Conservation (phyloP, 1,140 invertebrate species). For the Idris sp. region DNA sequence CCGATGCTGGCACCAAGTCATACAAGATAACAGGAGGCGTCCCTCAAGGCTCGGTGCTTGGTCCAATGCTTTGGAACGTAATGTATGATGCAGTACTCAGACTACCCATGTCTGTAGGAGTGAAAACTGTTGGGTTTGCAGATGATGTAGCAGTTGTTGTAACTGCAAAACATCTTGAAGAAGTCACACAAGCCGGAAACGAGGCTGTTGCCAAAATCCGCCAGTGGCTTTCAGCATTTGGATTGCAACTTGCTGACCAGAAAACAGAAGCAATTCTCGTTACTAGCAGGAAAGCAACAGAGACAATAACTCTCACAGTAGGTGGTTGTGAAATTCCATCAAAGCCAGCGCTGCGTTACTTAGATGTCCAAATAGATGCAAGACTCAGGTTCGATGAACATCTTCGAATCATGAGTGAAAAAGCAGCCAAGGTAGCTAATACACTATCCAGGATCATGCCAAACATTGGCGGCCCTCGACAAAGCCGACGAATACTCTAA, state of each 20-base stretch:
- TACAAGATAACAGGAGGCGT: neutral
- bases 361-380: neutral
- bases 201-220: neutral
- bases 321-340: neutral
- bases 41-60: too few relatives aligned
- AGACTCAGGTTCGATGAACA: constrained; percentile 12
- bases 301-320: constrained; percentile 1
- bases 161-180: neutral
- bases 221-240: neutral
- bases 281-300: constrained; percentile 1
- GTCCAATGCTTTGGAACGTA: neutral
- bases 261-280: constrained; percentile 3
- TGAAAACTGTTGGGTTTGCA: too few relatives aligned
- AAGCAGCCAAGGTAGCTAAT: neutral
- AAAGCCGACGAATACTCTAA: constrained; percentile 13
- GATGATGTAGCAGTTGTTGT: neutral
- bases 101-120: neutral
- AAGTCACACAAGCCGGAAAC: neutral
- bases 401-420: neutral
- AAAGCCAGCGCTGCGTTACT: neutral
- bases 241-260: constrained; percentile 2
- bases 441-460: constrained; percentile 13
- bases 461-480: constrained; percentile 21
- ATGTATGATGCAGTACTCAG: neutral
- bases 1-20: neutral